A percentile compares a stretch with the other conserved stretches of the same genome.
Evolutionary conservation across 2,797 vertebrate species (phyloP).

Genomic region (Phoebastria nigripes): DNA sequence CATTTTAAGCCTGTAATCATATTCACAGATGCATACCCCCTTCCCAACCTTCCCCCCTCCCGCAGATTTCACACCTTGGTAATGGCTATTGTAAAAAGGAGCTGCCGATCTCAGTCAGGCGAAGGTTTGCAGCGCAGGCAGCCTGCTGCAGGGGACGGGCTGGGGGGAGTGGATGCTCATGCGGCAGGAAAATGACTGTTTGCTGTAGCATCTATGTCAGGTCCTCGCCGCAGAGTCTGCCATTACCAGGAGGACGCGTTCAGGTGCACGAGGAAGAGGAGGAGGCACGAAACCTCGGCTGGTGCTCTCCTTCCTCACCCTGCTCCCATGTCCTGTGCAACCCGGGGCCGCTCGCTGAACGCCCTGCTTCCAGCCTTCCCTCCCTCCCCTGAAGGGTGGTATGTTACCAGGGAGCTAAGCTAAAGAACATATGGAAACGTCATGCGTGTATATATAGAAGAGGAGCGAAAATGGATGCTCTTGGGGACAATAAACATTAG

Average conservation of each 20-base stretch:
- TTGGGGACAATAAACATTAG: constrained; percentile 38
- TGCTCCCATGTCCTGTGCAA: accelerated
- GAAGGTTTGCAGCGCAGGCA: not conserved
- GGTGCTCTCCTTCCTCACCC: accelerated
- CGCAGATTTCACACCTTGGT: constrained; percentile 65
- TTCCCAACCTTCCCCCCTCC: not conserved
- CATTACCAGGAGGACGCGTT: not conserved
- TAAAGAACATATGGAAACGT: constrained; percentile 46
- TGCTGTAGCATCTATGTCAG: not conserved
- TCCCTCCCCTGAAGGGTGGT: not conserved
- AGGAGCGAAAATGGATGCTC: constrained; percentile 49
- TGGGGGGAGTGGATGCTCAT: not conserved
- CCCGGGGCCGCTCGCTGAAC: not conserved
- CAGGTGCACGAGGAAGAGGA: not conserved
- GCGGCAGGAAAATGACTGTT: not conserved
- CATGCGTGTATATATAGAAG: not conserved
- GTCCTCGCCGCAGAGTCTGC: not conserved
- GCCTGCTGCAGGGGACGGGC: not conserved
- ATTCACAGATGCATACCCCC: constrained; percentile 53
- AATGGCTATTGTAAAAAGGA: constrained; percentile 46
- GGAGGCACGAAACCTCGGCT: not conserved
- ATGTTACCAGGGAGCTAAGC: constrained; percentile 13
- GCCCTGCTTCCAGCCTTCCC: not conserved
- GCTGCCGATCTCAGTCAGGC: not conserved
- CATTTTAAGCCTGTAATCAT: constrained; percentile 56